Evolutionary conservation across 2,888 invertebrate species (phyloP).

Genomic region (Caenorhabditis panamensis): DNA sequence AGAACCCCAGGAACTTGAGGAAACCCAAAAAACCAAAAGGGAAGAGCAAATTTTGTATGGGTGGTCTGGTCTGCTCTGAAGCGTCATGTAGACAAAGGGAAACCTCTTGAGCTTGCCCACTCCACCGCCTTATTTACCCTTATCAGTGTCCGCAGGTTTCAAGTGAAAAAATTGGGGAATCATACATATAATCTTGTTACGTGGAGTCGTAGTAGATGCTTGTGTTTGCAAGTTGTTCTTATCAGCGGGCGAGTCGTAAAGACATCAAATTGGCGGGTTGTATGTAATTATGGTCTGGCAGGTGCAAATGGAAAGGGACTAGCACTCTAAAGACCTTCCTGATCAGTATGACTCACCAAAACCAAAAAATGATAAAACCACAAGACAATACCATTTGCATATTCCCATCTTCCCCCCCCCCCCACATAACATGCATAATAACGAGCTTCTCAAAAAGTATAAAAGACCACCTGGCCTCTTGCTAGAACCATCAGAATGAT

Average conservation of each 20-base stretch:
- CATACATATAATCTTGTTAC: not conserved
- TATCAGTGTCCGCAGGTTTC: slow-evolving; percentile 22
- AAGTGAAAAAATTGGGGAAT: not conserved
- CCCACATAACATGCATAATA: not conserved
- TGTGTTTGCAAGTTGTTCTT: not conserved
- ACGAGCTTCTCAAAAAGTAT: not conserved
- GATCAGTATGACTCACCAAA: too few species aligned
- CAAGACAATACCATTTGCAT: not conserved
- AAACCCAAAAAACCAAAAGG: not conserved
- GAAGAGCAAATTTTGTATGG: slow-evolving; percentile 21
- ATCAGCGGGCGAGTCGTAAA: slow-evolving; percentile 53
- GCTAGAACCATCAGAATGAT: not conserved
- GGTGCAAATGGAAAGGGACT: too few species aligned
- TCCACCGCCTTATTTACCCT: slow-evolving; percentile 18
- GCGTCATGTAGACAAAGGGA: slow-evolving; percentile 21
- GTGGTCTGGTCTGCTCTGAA: slow-evolving; percentile 13
- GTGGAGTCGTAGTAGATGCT: too few species aligned
- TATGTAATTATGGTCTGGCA: slow-evolving; percentile 27
- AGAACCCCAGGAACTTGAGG: not conserved
- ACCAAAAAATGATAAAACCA: slow-evolving; percentile 9
- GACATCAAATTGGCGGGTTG: slow-evolving; percentile 48
- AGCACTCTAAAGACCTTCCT: too few species aligned
- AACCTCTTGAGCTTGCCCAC: too few species aligned
- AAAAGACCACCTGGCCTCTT: not conserved
- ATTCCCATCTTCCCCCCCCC: not conserved